Evolutionary conservation across 1,140 invertebrate genomes (phyloP), one percentile per base, ranked within the genome.

Genomic region (Potamilus streckersoni): DNA sequence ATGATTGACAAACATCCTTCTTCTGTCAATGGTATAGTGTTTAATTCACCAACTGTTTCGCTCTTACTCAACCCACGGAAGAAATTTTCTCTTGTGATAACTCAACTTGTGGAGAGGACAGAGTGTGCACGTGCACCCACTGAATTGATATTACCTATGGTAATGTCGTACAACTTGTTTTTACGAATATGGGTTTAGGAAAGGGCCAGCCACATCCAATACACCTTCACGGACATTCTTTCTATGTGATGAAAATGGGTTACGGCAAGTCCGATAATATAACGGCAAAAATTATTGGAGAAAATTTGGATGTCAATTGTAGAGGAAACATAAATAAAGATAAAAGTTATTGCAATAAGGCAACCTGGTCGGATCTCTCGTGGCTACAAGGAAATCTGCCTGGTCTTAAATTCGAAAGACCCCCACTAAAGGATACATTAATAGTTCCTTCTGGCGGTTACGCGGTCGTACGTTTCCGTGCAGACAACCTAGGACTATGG

Each of bases 151-250:
- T 80, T 56, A 62, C 79, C 61, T 69, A 82, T 23, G 80, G 74
- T 11, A 80, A 85, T 56, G 79, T 79, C 4, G 79, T 80, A 8
- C 85, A 86, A 66, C 74, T 87, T 49, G 80, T 85, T 14, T 71
- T 85, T 70, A 74, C 83, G 83, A 86, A 85, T 83, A 78, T 85
- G 92, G 94, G 92, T 73, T 92, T 91, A 20, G 92, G 92, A 74
- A 90, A 92, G 17, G 92, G 93, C 64, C 79, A 77, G 69, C 90
- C 92, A 71, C 91, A 95, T 84, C 92, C 94, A 14, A 94, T 95
- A 79, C 94, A 95, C 85, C 88, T 95, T 14, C 94, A 95, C 82
- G 94, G 94, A 2, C 93, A 95, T 87, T 93, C 91, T 82, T 95
- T 95, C 87, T 92, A 93, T 82, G 91, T 95, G 1, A 91, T 94